A percentile compares a stretch with the other conserved stretches of the same genome.
These are phyloP conservation scores for Hyles vespertilio DNA, from an alignment of 1,140 invertebrate species.

Conservation along the genomic window DNA sequence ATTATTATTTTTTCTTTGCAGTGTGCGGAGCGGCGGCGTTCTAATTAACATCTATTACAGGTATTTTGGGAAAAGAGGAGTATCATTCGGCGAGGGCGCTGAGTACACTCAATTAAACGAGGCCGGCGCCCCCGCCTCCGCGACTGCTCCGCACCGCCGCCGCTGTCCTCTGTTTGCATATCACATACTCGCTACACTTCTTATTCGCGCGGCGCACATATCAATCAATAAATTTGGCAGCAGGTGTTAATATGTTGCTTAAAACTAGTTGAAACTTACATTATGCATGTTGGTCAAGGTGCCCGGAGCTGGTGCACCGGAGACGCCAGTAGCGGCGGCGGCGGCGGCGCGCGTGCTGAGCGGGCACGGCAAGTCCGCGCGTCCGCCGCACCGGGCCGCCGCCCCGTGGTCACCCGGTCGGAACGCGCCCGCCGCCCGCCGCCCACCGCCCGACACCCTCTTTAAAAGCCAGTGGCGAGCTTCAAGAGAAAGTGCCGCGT, in stretches of 20 bases:
- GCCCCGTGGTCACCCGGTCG: conserved; percentile 63
- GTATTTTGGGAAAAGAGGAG: conserved; percentile 64
- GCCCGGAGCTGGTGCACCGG: not conserved
- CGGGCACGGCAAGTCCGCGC: conserved; percentile 33
- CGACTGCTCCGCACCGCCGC: conserved; percentile 7
- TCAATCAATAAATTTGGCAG: not conserved
- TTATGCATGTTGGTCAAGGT: not conserved
- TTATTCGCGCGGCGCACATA: too few relatives aligned
- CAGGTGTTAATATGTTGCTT: not conserved
- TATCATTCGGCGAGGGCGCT: conserved; percentile 64
- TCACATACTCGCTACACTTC: too few relatives aligned
- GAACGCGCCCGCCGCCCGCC: conserved; percentile 40
- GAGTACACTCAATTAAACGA: conserved; percentile 70
- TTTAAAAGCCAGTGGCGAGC: conserved; percentile 74
- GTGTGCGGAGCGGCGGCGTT: conserved; percentile 48
- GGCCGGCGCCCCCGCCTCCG: conserved; percentile 34
- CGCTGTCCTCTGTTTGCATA: too few relatives aligned
- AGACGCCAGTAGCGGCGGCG: not conserved
- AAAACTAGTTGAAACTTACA: too few relatives aligned
- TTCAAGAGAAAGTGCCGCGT: conserved; percentile 72
- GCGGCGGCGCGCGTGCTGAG: conserved; percentile 11
- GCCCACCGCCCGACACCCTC: conserved; percentile 48
- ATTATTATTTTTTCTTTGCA: conserved; percentile 71
- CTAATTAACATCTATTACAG: conserved; percentile 73
- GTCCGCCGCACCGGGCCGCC: conserved; percentile 33